phyloP scores from a whole-genome alignment of 2,888 invertebrate species.

The Diogma glabrata region DNA sequence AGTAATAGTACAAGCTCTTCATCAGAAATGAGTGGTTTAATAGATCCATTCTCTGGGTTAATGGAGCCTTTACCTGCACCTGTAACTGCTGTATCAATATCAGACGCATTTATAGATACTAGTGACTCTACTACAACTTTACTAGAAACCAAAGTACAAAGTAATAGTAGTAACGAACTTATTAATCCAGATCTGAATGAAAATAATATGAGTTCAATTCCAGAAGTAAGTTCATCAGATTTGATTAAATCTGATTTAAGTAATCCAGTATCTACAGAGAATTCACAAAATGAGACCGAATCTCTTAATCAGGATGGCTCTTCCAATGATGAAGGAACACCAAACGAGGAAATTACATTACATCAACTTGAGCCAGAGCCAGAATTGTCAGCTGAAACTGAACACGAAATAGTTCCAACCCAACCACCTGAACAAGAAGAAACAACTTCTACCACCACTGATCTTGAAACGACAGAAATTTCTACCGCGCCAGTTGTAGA shows the following conservation, averaged over 20 bases:
- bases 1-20: constrained; percentile 5
- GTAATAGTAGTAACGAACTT: constrained; percentile 2
- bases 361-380: too few species aligned
- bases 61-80: constrained; percentile 17
- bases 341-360: too few species aligned
- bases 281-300: too few species aligned
- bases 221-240: constrained; percentile 7
- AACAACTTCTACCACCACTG: too few species aligned
- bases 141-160: constrained; percentile 8
- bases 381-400: too few species aligned
- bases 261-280: background rate
- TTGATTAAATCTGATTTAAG: background rate
- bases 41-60: constrained; percentile 20
- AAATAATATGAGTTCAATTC: constrained; percentile 5
- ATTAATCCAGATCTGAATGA: background rate
- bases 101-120: constrained; percentile 1
- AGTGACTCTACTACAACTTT: background rate
- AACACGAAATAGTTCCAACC: too few species aligned
- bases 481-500: too few species aligned
- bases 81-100: background rate
- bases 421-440: too few species aligned
- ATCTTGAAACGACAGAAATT: too few species aligned
- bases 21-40: constrained; percentile 19
- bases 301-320: too few species aligned
- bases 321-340: too few species aligned